Evolutionary conservation across 1,140 invertebrate genomes (phyloP), one percentile per base, ranked within the genome.

Genomic region (Trichonephila inaurata): DNA sequence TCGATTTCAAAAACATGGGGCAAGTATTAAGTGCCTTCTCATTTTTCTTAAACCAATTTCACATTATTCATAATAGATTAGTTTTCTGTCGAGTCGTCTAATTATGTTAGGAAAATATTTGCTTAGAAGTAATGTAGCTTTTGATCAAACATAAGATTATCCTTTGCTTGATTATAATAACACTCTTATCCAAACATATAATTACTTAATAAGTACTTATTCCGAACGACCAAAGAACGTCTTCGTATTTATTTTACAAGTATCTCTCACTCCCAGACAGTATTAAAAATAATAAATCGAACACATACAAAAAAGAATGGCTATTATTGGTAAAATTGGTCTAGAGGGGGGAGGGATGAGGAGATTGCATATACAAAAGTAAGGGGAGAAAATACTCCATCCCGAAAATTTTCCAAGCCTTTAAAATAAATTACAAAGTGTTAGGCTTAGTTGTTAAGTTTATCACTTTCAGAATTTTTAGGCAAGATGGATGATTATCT

Each of bases 391-490:
- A 12, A 12, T 7, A 12, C n/a, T 69, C 16, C 72, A 33, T 77
- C 58, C 58, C 44, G 14, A 33, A 87, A 87, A 64, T 87, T 87
- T 87, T 24, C 64, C 18, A 82, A 28, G 21, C 81, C 81, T 83
- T 66, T 51, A 87, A 86, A 87, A 87, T 28, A 87, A 87, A 92
- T 87, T 87, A 92, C 91, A 87, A 92, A 92, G 91, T 92, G 91
- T 92, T 87, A 61, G 64, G 72, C 51, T 33, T 40, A 92, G 82
- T 92, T 92, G 91, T 92, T 92, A 92, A 83, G 82, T 92, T 92
- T 92, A 92, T 92, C 91, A 92, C 91, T 92, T 92, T 86, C 44
- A 72, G 62, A 44, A 69, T 86, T 92, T 87, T 92, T 61, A 14
- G 33, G 44, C 51, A 92, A 87, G 91, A 92, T 92, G 33, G 85